A percentile compares a stretch with the other conserved stretches of the same genome.
phyloP scores from a whole-genome alignment of 2,113 vertebrate species.

The Rhinolophus sinicus region DNA sequence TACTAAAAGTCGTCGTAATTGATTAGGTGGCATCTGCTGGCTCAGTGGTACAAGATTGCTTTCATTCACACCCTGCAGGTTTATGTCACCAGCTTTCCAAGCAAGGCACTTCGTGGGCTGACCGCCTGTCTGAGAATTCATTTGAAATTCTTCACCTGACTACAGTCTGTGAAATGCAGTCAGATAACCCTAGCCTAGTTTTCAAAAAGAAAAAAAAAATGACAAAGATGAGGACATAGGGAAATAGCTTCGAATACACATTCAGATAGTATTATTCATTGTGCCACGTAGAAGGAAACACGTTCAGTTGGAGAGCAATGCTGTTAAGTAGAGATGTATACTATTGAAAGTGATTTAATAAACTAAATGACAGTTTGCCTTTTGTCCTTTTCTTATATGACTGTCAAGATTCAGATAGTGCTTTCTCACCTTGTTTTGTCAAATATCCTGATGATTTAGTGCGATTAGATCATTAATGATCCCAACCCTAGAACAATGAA shows the following conservation, averaged over 20 bases:
- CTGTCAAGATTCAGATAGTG: background rate
- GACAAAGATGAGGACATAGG: background rate
- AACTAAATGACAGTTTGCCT: slow-evolving; percentile 5
- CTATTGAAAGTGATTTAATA: slow-evolving; percentile 41
- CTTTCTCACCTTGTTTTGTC: background rate
- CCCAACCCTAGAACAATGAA: background rate
- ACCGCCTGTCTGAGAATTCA: slow-evolving; percentile 70
- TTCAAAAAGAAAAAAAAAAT: background rate
- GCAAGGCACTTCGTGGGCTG: slow-evolving; percentile 50
- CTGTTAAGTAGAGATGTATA: background rate
- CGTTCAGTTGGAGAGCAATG: background rate
- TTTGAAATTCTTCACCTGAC: slow-evolving; percentile 73
- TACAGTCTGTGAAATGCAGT: slow-evolving; percentile 57
- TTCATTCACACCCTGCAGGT: slow-evolving; percentile 61
- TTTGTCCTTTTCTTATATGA: background rate
- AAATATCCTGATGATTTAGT: background rate
- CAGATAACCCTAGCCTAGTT: background rate
- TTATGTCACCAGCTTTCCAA: slow-evolving; percentile 71
- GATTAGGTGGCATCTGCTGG: slow-evolving; percentile 66
- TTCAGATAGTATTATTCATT: background rate
- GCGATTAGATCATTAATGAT: slow-evolving; percentile 38
- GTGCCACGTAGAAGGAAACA: background rate
- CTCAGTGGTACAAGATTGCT: slow-evolving; percentile 55
- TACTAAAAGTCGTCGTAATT: slow-evolving; percentile 70
- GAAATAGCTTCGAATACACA: background rate